Conservation (phyloP, 2,113 vertebrate species). For the Tonatia bakeri region DNA sequence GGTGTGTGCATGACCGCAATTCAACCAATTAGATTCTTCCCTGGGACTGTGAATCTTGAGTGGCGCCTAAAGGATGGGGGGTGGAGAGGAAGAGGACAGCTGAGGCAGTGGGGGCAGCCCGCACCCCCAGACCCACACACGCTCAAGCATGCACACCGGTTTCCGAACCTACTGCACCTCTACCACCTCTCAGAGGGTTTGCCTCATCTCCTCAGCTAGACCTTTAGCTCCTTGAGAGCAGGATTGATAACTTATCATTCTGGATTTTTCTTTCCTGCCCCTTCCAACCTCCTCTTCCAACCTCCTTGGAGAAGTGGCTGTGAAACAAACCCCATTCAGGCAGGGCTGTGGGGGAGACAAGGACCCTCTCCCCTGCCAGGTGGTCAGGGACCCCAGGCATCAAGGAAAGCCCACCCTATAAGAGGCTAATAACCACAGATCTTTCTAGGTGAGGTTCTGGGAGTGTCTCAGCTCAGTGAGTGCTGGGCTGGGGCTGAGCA, state of each 20-base stretch:
- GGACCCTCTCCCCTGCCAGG: neutral
- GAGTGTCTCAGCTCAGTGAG: neutral
- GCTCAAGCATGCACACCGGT: neutral
- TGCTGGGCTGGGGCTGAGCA: neutral
- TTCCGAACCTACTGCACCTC: neutral
- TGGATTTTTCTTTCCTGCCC: neutral
- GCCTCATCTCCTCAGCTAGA: neutral
- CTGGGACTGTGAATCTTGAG: neutral
- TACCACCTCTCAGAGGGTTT: neutral
- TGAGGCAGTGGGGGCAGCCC: neutral
- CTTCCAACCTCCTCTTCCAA: no score
- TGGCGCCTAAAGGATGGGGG: neutral
- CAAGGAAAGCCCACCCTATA: neutral
- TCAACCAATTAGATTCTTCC: neutral
- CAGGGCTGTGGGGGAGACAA: neutral
- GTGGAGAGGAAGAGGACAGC: neutral
- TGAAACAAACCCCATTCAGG: fast-evolving
- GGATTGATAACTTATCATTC: neutral
- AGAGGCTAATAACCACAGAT: neutral
- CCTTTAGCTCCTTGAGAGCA: neutral
- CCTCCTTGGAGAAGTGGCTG: neutral
- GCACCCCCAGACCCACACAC: neutral
- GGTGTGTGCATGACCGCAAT: neutral
- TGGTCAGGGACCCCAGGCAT: neutral
- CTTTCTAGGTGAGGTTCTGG: neutral